Evolutionary conservation across 1,140 invertebrate genomes (phyloP).

Genomic region (Hyles vespertilio): DNA sequence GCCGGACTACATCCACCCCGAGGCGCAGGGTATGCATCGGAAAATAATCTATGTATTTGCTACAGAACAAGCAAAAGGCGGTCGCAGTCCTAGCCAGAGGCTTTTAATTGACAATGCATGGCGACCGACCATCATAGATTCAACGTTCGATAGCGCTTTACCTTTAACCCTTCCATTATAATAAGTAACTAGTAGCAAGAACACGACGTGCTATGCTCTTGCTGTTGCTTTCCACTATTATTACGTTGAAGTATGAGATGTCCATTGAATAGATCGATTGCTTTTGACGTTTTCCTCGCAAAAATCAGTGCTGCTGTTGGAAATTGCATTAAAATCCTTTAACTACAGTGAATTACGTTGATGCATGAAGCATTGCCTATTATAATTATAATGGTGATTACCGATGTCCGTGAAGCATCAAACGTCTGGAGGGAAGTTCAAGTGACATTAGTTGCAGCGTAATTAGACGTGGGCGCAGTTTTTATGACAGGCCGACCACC

Average conservation of each 20-base stretch:
- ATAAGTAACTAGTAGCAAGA: neutral
- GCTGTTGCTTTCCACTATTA: too few relatives aligned
- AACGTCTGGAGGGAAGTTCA: neutral
- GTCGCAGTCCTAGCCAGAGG: constrained; percentile 44
- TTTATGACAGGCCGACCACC: too few relatives aligned
- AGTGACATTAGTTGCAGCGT: constrained; percentile 3
- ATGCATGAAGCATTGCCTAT: constrained; percentile 9
- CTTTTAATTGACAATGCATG: constrained; percentile 63
- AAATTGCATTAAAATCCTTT: constrained; percentile 1
- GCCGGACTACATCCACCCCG: constrained; percentile 54
- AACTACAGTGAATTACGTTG: too few relatives aligned
- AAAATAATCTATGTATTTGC: constrained; percentile 56
- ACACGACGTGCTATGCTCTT: too few relatives aligned
- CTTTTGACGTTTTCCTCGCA: too few relatives aligned
- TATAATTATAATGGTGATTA: constrained; percentile 38
- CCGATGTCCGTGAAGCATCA: constrained; percentile 19
- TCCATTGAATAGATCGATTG: too few relatives aligned
- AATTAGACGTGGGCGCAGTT: too few relatives aligned
- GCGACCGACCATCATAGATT: constrained; percentile 39
- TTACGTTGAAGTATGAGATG: too few relatives aligned
- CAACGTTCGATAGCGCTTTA: constrained; percentile 35
- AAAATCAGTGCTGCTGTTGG: too few relatives aligned
- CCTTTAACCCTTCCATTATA: constrained; percentile 43
- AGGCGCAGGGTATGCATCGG: constrained; percentile 57
- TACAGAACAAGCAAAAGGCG: constrained; percentile 65